Base-by-base conservation (phyloP, 2,888 invertebrate species). In the Rhabditoides inermis region DNA sequence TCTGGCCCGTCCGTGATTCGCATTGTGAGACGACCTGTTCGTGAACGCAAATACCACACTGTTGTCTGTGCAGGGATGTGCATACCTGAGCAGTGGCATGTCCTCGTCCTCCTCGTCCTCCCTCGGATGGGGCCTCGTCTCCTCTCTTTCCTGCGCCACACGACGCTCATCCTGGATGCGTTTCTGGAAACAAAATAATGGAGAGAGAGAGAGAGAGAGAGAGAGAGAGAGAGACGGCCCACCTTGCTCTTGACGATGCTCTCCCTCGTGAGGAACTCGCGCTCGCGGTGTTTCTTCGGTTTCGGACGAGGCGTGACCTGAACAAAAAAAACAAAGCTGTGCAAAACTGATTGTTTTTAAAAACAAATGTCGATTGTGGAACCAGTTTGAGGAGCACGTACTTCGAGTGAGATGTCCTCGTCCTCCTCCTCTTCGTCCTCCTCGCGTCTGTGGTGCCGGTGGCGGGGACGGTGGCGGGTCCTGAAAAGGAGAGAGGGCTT, bases 111-210 rank as follows among this genome's bases (percentile, higher is more conserved):
- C 53, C 36, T 26, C 39, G 39, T 45, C 45, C 51, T 30, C 49
- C 53, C 27, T 57, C 57, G 51, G 54, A 57, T 45, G 53, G 53
- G 1, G 57, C 53, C n/a, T 51, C 54, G n/a, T 51, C 57, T n/a
- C 32, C 26, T 25, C 27, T 39, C 7, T 42, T 44, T 27, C 51
- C 36, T 6, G 4, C n/a, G 3, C 53, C 2, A 22, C 47, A 48
- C n/a, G 53, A 30, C 6, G 51, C 20, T 1, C 53, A 27, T 23
- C 44, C 22, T 30, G 40, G 41, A 18, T 26, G n/a, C n/a, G 25
- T 15, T 51, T 40, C 51, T 51, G 18, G 12, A 51, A 40, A 25
- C 7, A 15, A 26, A 12, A 6, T 18, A 1, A 39, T 7, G 10
- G 12, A 20, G n/a, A n/a, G n/a, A n/a, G n/a, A n/a, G n/a, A n/a